Percentiles rank a stretch among this genome's conserved stretches.
phyloP scores from a whole-genome alignment of 1,140 invertebrate species.

The Pseudachorutes palmiensis region DNA sequence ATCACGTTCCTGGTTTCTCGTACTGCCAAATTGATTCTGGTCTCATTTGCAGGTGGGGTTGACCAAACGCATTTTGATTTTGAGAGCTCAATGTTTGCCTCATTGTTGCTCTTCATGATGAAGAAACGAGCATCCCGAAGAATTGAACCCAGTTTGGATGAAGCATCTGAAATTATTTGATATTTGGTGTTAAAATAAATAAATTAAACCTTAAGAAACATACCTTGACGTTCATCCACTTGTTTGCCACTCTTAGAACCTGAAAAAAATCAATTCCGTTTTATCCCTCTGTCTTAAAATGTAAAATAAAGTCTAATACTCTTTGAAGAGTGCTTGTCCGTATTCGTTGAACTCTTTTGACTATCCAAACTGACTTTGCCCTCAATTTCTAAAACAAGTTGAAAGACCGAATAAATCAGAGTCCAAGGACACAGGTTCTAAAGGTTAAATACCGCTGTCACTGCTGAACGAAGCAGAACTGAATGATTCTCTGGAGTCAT shows the following conservation, averaged over 20 bases:
- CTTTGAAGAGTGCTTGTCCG: background rate
- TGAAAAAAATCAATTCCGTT: too few species aligned
- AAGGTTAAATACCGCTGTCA: conserved; percentile 22
- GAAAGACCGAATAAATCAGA: background rate
- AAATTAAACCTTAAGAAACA: background rate
- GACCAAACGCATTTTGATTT: conserved; percentile 97
- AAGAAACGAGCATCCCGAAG: conserved; percentile 93
- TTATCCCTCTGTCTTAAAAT: too few species aligned
- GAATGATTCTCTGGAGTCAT: conserved; percentile 9
- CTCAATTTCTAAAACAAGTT: background rate
- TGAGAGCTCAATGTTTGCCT: conserved; percentile 88
- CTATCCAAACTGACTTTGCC: background rate
- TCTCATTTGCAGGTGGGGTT: conserved; percentile 92
- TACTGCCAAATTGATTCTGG: conserved; percentile 89
- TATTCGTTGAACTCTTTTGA: background rate
- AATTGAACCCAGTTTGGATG: conserved; percentile 84
- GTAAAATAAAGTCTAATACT: conserved; percentile 6
- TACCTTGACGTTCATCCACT: too few species aligned
- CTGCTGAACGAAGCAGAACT: conserved; percentile 31
- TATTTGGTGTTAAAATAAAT: conserved; percentile 15
- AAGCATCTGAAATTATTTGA: conserved; percentile 33
- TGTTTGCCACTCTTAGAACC: too few species aligned
- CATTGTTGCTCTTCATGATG: conserved; percentile 95
- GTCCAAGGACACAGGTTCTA: background rate
- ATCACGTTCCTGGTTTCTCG: conserved; percentile 87